Evolutionary conservation across 2,113 vertebrate species (phyloP).

Genomic region (Cyprinodon brontotheroides): DNA sequence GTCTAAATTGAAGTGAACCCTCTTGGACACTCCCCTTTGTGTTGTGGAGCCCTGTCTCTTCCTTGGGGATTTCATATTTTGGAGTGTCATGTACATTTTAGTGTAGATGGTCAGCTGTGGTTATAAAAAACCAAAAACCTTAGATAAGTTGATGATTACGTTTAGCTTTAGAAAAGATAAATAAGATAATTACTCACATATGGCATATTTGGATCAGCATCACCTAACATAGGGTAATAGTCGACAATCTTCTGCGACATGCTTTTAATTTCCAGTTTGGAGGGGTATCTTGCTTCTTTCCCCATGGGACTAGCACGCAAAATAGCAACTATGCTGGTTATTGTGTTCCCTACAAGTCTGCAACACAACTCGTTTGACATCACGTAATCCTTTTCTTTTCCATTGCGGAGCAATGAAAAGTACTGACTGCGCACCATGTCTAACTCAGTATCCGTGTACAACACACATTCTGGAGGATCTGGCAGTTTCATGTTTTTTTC

Average conservation of each 20-base stretch:
- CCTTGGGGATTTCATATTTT: not conserved
- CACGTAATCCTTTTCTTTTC: too few relatives aligned
- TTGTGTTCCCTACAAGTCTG: too few relatives aligned
- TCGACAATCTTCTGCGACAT: conserved; percentile 14
- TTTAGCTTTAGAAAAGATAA: not conserved
- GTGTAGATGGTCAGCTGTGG: not conserved
- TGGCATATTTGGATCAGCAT: conserved; percentile 1
- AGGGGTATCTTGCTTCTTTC: not conserved
- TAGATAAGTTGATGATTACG: too few relatives aligned
- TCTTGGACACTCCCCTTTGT: not conserved
- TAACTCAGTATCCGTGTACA: too few relatives aligned
- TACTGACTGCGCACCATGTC: too few relatives aligned
- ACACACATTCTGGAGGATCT: too few relatives aligned
- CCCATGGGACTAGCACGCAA: not conserved
- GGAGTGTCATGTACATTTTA: not conserved
- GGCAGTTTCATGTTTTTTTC: too few relatives aligned
- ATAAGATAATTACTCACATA: not conserved
- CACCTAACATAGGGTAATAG: conserved; percentile 1
- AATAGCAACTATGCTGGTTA: conserved; percentile 1
- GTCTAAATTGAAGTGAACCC: not conserved
- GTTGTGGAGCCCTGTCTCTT: not conserved
- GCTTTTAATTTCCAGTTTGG: conserved; percentile 1
- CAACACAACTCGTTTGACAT: too few relatives aligned
- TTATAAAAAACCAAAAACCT: too few relatives aligned
- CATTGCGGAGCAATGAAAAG: too few relatives aligned